These are phyloP conservation scores for Drosophila lini DNA, from an alignment of 1,140 invertebrate species.

Conservation along the genomic window DNA sequence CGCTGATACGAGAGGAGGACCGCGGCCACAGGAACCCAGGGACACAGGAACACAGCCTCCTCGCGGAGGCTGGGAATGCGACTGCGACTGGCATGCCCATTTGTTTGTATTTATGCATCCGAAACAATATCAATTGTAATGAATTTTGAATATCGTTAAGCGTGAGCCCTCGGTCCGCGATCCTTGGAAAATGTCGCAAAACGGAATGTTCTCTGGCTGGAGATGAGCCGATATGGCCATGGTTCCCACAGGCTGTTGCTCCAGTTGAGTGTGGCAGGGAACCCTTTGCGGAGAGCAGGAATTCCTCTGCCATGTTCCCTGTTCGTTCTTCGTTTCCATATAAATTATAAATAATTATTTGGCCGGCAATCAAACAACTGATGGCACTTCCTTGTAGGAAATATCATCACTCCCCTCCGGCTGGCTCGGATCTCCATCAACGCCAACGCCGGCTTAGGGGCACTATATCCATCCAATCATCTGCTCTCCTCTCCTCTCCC, in stretches of 20 bases:
- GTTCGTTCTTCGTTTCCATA: conserved; percentile 38
- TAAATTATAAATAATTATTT: conserved; percentile 82
- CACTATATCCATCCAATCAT: conserved; percentile 61
- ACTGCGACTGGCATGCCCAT: conserved; percentile 67
- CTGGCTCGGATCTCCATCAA: conserved; percentile 35
- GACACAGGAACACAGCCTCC: conserved; percentile 18
- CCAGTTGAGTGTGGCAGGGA: conserved; percentile 30
- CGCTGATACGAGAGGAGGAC: conserved; percentile 55
- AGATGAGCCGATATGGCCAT: conserved; percentile 82
- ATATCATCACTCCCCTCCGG: conserved; percentile 8
- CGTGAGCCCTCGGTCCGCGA: conserved; percentile 45
- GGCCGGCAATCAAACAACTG: conserved; percentile 50
- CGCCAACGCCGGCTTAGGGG: conserved; percentile 39
- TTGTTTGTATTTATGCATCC: conserved; percentile 84
- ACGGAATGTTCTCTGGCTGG: conserved; percentile 70
- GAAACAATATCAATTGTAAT: conserved; percentile 84
- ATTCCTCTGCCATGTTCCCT: conserved; percentile 1
- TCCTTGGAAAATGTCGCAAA: conserved; percentile 71
- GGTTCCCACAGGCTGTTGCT: conserved; percentile 70
- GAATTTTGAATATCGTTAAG: conserved; percentile 84
- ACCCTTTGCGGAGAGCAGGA: conserved; percentile 17
- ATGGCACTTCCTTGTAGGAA: conserved; percentile 62
- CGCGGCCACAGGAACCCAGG: neutral
- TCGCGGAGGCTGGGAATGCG: conserved; percentile 16
- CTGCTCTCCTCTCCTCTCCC: conserved; percentile 28